These are phyloP conservation scores for Oreotrochilus melanogaster DNA, from an alignment of 2,113 vertebrate genomes.

Conservation along the genomic window DNA sequence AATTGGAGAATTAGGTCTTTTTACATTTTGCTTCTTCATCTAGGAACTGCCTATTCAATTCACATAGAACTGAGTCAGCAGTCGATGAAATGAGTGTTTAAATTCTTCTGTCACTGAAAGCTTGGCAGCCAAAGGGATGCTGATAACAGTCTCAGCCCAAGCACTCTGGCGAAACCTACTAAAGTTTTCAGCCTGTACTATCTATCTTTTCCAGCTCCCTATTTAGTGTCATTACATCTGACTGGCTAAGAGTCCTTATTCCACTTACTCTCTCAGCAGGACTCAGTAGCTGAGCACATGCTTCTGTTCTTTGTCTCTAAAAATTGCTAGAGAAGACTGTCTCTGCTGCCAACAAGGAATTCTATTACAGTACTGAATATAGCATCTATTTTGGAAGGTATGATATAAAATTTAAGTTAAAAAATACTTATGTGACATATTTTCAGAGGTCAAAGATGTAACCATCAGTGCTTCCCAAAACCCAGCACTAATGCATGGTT, in stretches of 20 bases:
- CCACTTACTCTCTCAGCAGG: not conserved
- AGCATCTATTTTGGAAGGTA: not conserved
- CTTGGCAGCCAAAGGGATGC: constrained; percentile 49
- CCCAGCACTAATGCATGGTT: not conserved
- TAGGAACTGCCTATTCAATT: constrained; percentile 14
- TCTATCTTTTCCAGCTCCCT: constrained; percentile 4
- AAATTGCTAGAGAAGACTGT: not conserved
- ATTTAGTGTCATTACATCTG: not conserved
- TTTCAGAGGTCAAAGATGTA: not conserved
- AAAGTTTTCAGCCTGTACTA: constrained; percentile 15
- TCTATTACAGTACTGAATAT: not conserved
- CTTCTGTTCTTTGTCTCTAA: not conserved
- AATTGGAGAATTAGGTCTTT: not conserved
- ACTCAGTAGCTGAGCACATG: not conserved
- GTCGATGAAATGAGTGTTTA: constrained; percentile 49
- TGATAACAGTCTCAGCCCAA: constrained; percentile 45
- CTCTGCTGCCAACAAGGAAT: not conserved
- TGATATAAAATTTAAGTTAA: not conserved
- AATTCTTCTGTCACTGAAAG: constrained; percentile 54
- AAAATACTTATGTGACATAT: not conserved
- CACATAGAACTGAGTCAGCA: constrained; percentile 58
- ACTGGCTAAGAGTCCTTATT: not conserved
- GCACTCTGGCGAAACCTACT: constrained; percentile 13
- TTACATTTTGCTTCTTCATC: not conserved
- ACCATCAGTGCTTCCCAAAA: not conserved